Base-by-base conservation (phyloP, 2,113 vertebrate species). In the Poicephalus gulielmi region DNA sequence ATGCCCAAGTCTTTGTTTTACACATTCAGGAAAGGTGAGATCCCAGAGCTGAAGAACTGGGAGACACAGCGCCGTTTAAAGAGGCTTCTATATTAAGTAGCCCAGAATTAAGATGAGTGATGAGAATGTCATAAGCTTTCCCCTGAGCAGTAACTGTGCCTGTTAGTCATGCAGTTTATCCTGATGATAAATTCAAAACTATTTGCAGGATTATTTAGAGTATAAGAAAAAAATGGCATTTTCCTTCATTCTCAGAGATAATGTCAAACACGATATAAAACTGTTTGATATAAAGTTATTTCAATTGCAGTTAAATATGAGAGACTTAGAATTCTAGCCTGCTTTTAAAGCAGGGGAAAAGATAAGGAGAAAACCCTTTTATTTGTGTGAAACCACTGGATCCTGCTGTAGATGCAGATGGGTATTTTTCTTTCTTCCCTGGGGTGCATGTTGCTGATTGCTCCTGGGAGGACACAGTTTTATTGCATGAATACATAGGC, bases 141-240 rank as follows among this genome's bases (percentile, higher is more conserved):
- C 82, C 63, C 43, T 6, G 63, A 49, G 67, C 53, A 57, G 68
- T 83, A 80, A 46, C 90, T 69, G 59, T 2, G 41, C 52, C 74
- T 79, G 62, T 87, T 95, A 91, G 67, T 96, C 90, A 77, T 63
- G 85, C 75, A 69, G 79, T 86, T 96, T 94, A 90, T 87, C 75
- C 90, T 90, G 88, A 74, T 88, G 79, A 83, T 59, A 83, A 90
- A 94, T 83, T 49, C 75, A 86, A 10, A 96, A 91, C 53, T 66
- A 73, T 94, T 91, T 93, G 59, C 41, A 46, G 70, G 41, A 57
- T 95, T 91, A 91, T 88, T 94, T 91, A 74, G 41, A 46, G 23
- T 33, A 28, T 19, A 43, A 70, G 44, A 24, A 46, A 60, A 62
- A 79, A 66, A 68, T 5, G 11, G 19, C 7, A 0, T 89, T 92